These are phyloP conservation scores for Muscicapa striata DNA, from an alignment of 2,797 vertebrate species.

Conservation along the genomic window DNA sequence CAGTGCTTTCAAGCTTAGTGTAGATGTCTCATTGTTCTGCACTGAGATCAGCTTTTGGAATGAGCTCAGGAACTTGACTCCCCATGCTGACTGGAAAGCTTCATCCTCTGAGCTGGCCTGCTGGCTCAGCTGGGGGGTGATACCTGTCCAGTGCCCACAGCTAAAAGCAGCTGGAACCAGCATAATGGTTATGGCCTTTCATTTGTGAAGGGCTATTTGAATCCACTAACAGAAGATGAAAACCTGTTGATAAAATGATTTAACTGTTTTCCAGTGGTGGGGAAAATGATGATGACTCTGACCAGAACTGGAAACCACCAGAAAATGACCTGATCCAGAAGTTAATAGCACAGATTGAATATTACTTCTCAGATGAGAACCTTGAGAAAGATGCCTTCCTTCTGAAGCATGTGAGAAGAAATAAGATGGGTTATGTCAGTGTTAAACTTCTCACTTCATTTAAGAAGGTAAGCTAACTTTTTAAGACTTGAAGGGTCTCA, in stretches of 20 bases:
- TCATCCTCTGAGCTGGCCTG: not conserved
- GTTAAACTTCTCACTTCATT: constrained; percentile 98
- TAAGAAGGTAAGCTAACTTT: constrained; percentile 87
- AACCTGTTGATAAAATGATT: not conserved
- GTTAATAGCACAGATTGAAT: constrained; percentile 92
- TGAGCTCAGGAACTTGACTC: not conserved
- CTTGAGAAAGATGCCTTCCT: constrained; percentile 97
- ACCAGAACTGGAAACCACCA: constrained; percentile 89
- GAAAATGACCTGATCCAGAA: constrained; percentile 89
- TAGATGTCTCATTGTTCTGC: not conserved
- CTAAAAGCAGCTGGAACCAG: not conserved
- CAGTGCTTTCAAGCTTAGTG: not conserved
- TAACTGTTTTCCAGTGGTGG: constrained; percentile 82
- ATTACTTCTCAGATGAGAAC: constrained; percentile 97
- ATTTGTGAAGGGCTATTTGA: not conserved
- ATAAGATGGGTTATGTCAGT: constrained; percentile 96
- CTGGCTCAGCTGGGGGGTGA: not conserved
- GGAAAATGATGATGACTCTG: constrained; percentile 86
- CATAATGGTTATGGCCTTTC: not conserved
- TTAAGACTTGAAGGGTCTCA: not conserved
- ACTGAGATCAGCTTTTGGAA: not conserved
- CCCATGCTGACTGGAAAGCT: not conserved
- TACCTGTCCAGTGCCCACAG: not conserved
- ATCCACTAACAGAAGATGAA: not conserved
- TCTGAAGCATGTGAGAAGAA: constrained; percentile 94